Conservation (phyloP, 2,113 vertebrate species). For the Gobius niger region DNA sequence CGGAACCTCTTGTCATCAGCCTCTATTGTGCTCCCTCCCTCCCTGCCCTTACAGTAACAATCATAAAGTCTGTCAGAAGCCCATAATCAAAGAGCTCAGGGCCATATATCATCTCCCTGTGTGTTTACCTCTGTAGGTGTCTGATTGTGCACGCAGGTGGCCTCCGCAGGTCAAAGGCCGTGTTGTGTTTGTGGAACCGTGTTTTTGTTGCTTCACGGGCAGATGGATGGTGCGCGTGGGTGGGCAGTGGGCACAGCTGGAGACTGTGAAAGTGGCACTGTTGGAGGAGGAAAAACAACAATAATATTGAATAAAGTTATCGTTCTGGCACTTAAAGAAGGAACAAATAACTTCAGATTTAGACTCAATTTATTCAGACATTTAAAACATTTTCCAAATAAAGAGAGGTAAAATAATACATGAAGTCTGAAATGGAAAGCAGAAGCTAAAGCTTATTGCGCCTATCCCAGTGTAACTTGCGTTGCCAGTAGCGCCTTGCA, state of each 20-base stretch:
- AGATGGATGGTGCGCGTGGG: constrained; percentile 49
- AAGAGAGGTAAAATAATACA: too few relatives aligned
- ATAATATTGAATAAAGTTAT: background rate
- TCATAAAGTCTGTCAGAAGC: constrained; percentile 40
- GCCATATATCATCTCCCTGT: constrained; percentile 24
- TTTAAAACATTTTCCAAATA: too few relatives aligned
- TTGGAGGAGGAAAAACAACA: constrained; percentile 9
- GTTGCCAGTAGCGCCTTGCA: too few relatives aligned
- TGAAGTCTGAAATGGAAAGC: too few relatives aligned
- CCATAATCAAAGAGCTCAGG: constrained; percentile 22
- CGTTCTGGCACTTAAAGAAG: background rate
- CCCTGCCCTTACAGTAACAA: constrained; percentile 17
- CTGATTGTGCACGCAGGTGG: constrained; percentile 49
- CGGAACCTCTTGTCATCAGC: constrained; percentile 9
- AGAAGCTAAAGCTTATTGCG: too few relatives aligned
- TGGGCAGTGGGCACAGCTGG: constrained; percentile 54
- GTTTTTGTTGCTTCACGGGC: constrained; percentile 40
- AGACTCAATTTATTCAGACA: background rate
- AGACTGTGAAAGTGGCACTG: constrained; percentile 31
- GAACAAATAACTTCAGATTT: background rate
- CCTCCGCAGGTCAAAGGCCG: constrained; percentile 48
- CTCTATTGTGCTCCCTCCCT: background rate
- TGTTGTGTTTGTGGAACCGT: constrained; percentile 46
- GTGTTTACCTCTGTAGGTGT: constrained; percentile 36
- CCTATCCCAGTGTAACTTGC: too few relatives aligned